A percentile compares a stretch with the other conserved stretches of the same genome.
These are phyloP conservation scores for Syrmaticus mikado DNA, from an alignment of 2,113 vertebrate species.

Conservation along the genomic window DNA sequence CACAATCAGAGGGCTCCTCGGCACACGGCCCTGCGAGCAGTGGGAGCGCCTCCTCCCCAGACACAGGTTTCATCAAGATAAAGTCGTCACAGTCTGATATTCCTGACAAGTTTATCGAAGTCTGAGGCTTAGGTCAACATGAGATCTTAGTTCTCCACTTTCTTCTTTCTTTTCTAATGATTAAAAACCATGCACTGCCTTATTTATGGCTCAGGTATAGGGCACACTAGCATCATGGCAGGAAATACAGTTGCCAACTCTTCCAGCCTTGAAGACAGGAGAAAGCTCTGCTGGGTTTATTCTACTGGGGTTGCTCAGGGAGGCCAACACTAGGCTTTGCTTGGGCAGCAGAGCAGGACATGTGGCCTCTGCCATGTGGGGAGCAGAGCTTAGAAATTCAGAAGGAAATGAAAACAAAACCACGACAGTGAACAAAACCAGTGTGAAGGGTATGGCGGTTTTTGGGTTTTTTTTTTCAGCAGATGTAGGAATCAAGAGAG, in stretches of 20 bases:
- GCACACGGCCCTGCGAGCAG: neutral
- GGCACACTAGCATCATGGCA: neutral
- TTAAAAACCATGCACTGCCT: constrained; percentile 20
- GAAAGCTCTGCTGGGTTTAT: constrained; percentile 48
- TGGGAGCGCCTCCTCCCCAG: neutral
- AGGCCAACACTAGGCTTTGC: constrained; percentile 43
- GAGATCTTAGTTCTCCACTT: constrained; percentile 40
- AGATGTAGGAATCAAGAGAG: neutral
- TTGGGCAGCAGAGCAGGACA: neutral
- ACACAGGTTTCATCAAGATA: constrained; percentile 41
- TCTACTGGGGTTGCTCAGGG: constrained; percentile 14
- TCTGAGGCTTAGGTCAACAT: constrained; percentile 53
- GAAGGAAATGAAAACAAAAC: neutral
- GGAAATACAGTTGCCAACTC: constrained; percentile 56
- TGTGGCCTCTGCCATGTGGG: neutral
- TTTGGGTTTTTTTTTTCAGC: neutral
- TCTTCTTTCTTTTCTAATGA: constrained; percentile 21
- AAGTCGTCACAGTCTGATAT: constrained; percentile 61
- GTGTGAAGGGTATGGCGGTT: neutral
- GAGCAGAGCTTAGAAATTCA: neutral
- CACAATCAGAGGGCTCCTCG: neutral
- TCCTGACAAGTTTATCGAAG: constrained; percentile 62
- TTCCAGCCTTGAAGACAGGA: constrained; percentile 57
- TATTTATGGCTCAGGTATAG: constrained; percentile 53
- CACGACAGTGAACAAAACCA: neutral